Evolutionary conservation across 1,140 invertebrate species (phyloP), one percentile per base, ranked within the genome.

Genomic region (Campoletis sonorensis): DNA sequence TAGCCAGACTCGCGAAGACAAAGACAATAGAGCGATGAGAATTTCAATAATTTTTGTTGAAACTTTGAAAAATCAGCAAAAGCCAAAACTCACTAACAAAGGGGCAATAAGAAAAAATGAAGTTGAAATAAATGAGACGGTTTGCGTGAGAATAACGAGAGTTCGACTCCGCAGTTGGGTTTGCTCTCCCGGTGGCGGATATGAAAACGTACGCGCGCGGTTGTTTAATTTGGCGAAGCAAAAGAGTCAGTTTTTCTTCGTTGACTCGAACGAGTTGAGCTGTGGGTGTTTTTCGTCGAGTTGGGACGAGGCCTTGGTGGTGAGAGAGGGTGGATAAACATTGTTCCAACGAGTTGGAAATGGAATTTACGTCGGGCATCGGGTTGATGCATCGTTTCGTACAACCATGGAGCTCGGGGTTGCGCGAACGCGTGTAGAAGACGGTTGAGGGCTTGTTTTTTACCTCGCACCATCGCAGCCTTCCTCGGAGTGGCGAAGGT

Each of bases 331-430:
- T 54, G 72, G n/a, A 75, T 75, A 75, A 75, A 75, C 72, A 75
- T 75, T 75, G 72, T 75, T 75, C 72, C 72, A 75, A 75, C 72
- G 72, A 75, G 49, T 51, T 75, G 72, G 72, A 75, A 75, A 75
- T 75, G 72, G 72, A 75, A 75, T 75, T 75, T 75, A 75, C 72
- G 72, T 75, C 72, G 72, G 49, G 49, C 45, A 75, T 75, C 72
- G 72, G 72, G 45, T 30, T 75, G 75, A 77, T 77, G 75, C 75
- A 77, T 77, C 75, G 75, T 61, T 61, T 10, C n/a, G 13, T 15
- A 70, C 15, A 70, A 70, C 51, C 11, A 16, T 1, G 49, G 4
- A 11, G 72, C 26, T 18, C 4, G 72, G 51, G 23, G 23, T 23
- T 7, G 23, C 51, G 23, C 26, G 61, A 67, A 27, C 61, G 13